Conservation (phyloP, 2,113 vertebrate genomes). For the Carettochelys insculpta region DNA sequence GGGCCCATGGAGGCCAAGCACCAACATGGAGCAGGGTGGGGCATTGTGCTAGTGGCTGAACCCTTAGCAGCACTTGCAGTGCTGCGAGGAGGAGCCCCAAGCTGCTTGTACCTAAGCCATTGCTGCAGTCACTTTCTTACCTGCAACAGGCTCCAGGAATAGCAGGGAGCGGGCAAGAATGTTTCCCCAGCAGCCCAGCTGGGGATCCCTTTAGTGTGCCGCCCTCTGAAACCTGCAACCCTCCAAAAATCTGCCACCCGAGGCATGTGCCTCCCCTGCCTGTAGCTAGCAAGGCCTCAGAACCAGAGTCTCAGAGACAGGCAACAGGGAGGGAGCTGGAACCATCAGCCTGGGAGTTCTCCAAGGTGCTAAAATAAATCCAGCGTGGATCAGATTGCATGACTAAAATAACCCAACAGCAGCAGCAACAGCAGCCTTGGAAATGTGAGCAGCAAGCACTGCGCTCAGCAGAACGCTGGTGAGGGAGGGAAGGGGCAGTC, state of each 20-base stretch:
- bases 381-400: conserved; percentile 63
- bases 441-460: conserved; percentile 24
- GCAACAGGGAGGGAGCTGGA: accelerated
- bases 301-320: accelerated
- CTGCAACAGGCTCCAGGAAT: not conserved
- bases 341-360: conserved; percentile 37
- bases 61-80: no score
- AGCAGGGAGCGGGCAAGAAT: not conserved
- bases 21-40: not conserved
- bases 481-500: not conserved
- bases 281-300: not conserved
- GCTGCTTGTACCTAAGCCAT: not conserved
- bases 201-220: not conserved
- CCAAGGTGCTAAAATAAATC: conserved; percentile 68
- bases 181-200: not conserved
- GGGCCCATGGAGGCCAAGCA: no score
- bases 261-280: not conserved
- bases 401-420: conserved; percentile 71
- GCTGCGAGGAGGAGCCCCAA: not conserved
- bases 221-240: no score
- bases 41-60: no score
- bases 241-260: not conserved
- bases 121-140: not conserved
- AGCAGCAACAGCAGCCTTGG: not conserved
- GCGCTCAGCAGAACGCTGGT: not conserved